Conservation (phyloP, 53 echinoderm and acorn worm species). For the Holothuria scabra region DNA sequence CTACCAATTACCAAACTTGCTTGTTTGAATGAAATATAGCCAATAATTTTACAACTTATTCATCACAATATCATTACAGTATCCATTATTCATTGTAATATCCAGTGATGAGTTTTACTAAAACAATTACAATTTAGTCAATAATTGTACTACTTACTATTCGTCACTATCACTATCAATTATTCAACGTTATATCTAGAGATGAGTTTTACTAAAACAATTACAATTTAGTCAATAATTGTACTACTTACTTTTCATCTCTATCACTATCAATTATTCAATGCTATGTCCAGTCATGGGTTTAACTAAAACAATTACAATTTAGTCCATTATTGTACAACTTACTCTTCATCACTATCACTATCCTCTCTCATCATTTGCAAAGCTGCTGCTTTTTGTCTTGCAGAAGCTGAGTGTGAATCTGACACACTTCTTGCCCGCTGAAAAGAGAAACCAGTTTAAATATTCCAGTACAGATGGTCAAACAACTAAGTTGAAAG, state of each 20-base stretch:
- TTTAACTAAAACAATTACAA: background rate
- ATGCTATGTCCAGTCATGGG: background rate
- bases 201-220: too few relatives aligned
- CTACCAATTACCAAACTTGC: background rate
- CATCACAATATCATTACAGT: background rate
- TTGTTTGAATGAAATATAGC: background rate
- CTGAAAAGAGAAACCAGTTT: background rate
- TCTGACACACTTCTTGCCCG: background rate
- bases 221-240: too few relatives aligned
- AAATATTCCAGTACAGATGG: background rate
- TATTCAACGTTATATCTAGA: too few relatives aligned
- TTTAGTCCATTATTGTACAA: background rate
- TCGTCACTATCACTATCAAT: slow-evolving; percentile 2
- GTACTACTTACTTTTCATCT: too few relatives aligned
- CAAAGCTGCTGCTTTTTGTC: background rate
- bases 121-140: background rate
- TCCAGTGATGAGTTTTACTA: too few relatives aligned
- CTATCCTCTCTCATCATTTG: background rate
- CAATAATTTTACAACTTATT: background rate
- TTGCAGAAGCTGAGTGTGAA: background rate
- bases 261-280: too few relatives aligned
- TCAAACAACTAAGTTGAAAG: background rate
- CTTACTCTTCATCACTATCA: slow-evolving; percentile 19
- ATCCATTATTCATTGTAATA: too few relatives aligned
- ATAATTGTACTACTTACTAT: background rate